Evolutionary conservation across 1,140 invertebrate species (phyloP).

Genomic region (Formica exsecta): DNA sequence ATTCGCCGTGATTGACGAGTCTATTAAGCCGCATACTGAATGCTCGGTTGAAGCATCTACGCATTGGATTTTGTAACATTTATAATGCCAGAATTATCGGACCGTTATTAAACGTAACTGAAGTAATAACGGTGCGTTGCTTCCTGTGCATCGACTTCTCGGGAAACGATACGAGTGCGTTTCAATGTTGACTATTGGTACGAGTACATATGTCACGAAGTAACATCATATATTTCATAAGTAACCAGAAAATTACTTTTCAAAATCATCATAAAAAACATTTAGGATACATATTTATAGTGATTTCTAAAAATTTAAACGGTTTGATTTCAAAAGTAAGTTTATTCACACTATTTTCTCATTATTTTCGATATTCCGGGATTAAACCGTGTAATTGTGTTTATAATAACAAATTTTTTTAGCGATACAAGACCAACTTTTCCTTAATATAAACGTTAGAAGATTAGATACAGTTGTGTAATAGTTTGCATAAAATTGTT

Average conservation of each 20-base stretch:
- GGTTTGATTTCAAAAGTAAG: not conserved
- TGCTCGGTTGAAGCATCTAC: constrained; percentile 67
- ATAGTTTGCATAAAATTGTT: not conserved
- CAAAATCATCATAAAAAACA: not conserved
- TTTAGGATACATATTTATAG: not conserved
- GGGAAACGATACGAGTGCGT: constrained; percentile 25
- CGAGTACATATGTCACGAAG: not conserved
- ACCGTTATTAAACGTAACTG: constrained; percentile 49
- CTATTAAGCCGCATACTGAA: constrained; percentile 74
- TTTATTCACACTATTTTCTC: not conserved
- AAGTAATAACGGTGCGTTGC: constrained; percentile 48
- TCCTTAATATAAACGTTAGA: too few species aligned
- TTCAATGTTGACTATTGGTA: constrained; percentile 6
- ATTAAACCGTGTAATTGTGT: not conserved
- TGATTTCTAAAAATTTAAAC: not conserved
- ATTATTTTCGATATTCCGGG: not conserved
- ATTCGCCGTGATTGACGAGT: constrained; percentile 75
- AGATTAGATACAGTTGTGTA: not conserved
- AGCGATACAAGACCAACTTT: not conserved
- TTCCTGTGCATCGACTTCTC: constrained; percentile 35
- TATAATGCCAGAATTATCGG: constrained; percentile 69
- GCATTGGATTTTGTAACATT: constrained; percentile 73
- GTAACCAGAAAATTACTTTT: not conserved
- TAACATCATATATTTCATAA: constrained; percentile 10
- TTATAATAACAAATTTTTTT: not conserved